Conservation (phyloP, 2,797 vertebrate species). For the Aldrovandia affinis region DNA sequence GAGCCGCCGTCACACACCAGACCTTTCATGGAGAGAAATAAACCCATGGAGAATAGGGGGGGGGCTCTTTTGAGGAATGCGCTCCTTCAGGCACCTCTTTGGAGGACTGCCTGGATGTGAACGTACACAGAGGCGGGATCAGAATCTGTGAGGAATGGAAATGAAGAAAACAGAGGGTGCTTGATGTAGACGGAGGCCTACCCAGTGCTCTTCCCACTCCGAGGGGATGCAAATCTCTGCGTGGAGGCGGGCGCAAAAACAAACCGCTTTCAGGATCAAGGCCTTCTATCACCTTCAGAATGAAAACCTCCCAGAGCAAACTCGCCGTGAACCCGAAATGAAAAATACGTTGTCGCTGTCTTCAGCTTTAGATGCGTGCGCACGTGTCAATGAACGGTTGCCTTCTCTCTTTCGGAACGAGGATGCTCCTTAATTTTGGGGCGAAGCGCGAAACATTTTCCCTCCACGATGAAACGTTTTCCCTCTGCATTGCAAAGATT, state of each 20-base stretch:
- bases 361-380: neutral
- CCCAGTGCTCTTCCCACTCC: constrained; percentile 58
- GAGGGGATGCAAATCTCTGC: constrained; percentile 62
- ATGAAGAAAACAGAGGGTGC: constrained; percentile 38
- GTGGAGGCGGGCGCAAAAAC: constrained; percentile 48
- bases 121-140: constrained; percentile 31
- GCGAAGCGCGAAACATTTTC: neutral
- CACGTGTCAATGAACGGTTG: neutral
- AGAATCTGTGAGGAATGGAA: constrained; percentile 29
- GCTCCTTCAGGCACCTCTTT: constrained; percentile 11
- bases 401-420: too few relatives aligned
- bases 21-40: constrained; percentile 32
- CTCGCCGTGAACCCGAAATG: neutral
- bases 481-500: too few relatives aligned
- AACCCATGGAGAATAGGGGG: neutral
- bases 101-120: constrained; percentile 33
- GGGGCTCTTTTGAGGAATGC: constrained; percentile 27
- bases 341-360: neutral
- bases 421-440: neutral
- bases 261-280: constrained; percentile 38
- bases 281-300: constrained; percentile 13
- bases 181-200: constrained; percentile 59
- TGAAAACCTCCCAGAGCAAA: constrained; percentile 26
- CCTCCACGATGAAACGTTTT: too few relatives aligned
- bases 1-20: constrained; percentile 25